A percentile compares a stretch with the other conserved stretches of the same genome.
Conservation (phyloP, 1,140 invertebrate species). For the Leptinotarsa lineolata region DNA sequence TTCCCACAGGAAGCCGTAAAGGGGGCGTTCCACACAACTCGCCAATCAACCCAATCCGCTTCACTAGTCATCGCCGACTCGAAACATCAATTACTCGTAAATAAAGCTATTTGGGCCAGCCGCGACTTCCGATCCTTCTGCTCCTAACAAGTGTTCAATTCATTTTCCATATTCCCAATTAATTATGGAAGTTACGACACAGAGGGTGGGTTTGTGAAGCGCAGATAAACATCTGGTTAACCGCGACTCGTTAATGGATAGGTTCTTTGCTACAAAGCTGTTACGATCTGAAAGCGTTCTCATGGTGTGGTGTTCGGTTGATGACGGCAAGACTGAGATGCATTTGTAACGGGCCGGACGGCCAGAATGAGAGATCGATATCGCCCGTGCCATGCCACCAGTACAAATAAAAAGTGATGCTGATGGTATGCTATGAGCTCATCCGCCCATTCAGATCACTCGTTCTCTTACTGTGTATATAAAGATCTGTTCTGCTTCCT, state of each 20-base stretch:
- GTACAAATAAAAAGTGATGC: slow-evolving; percentile 6
- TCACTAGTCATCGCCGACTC: too few relatives aligned
- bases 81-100: neutral
- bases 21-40: too few relatives aligned
- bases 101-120: neutral
- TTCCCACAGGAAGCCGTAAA: too few relatives aligned
- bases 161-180: slow-evolving; percentile 8
- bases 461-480: neutral
- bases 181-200: slow-evolving; percentile 6
- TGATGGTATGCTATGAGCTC: slow-evolving; percentile 1
- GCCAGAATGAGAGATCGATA: slow-evolving; percentile 3
- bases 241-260: slow-evolving; percentile 7
- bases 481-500: too few relatives aligned
- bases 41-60: too few relatives aligned
- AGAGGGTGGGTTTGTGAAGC: slow-evolving; percentile 7
- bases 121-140: neutral
- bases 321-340: slow-evolving; percentile 1
- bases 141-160: slow-evolving; percentile 6
- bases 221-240: neutral
- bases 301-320: neutral
- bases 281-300: slow-evolving; percentile 4
- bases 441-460: slow-evolving; percentile 7
- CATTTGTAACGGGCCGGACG: slow-evolving; percentile 7
- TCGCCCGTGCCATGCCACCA: neutral
- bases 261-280: slow-evolving; percentile 2